A percentile compares a stretch with the other conserved stretches of the same genome.
Conservation (phyloP, 2,797 vertebrate genomes). For the Loris lydekkerianus region DNA sequence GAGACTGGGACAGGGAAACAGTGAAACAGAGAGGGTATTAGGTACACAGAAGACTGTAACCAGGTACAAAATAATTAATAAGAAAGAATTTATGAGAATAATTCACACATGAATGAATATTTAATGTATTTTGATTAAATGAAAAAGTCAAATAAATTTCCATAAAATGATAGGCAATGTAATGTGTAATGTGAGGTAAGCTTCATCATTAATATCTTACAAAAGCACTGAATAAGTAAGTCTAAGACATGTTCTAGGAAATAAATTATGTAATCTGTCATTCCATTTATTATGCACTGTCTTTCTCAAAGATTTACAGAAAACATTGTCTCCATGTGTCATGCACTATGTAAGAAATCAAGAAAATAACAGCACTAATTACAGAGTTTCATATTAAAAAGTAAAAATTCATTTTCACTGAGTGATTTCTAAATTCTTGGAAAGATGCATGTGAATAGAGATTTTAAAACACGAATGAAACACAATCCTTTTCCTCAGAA, state of each 20-base stretch:
- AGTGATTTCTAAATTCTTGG: constrained; percentile 52
- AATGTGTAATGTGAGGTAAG: not conserved
- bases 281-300: constrained; percentile 16
- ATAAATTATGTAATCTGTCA: constrained; percentile 31
- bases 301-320: constrained; percentile 22
- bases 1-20: not conserved
- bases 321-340: constrained; percentile 41
- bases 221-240: not conserved
- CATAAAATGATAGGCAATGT: not conserved
- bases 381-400: constrained; percentile 44
- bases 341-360: not conserved
- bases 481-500: constrained; percentile 23
- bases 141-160: constrained; percentile 41
- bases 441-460: not conserved
- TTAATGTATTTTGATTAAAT: constrained; percentile 51
- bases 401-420: constrained; percentile 50
- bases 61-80: constrained; percentile 37
- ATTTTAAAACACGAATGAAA: constrained; percentile 52
- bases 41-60: not conserved
- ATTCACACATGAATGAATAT: not conserved
- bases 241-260: constrained; percentile 8
- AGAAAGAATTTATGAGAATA: constrained; percentile 54
- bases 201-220: not conserved
- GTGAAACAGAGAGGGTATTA: not conserved
- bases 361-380: constrained; percentile 1